Base-by-base conservation (phyloP, 2,888 invertebrate genomes). In the Amaurobius ferox region DNA sequence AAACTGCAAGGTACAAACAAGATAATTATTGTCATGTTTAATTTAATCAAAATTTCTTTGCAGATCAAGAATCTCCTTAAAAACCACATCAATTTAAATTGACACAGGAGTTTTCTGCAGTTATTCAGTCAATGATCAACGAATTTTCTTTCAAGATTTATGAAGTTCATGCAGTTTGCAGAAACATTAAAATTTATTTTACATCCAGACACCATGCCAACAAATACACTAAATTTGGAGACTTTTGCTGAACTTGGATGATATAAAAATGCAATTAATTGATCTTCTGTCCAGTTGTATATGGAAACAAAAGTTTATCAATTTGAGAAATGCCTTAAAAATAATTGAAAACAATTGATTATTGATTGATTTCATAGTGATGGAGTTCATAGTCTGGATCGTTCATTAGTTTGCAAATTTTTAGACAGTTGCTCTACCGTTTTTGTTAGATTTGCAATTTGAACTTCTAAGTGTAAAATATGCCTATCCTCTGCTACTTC, bases 181-280 rank as follows among this genome's bases (percentile, higher is more conserved):
- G 61, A 61, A 61, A 61, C 61, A 19, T 61, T 19, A 61, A 61
- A 61, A 61, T 61, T 61, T 19, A 61, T 61, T 61, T 61, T 61
- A 61, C 61, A 61, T 19, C 61, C 19, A 19, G 61, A 61, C 61
- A 61, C 61, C 9, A 61, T 19, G 19, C 19, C 23, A 61, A 19
- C 61, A 61, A 19, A 19, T 19, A n/a, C 7, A 61, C 23, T 61
- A 7, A 61, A 61, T 61, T 61, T 61, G 23, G 23, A 61, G 23
- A 61, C 19, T 61, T n/a, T n/a, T n/a, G n/a, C n/a, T n/a, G n/a
- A n/a, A n/a, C 19, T 61, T 61, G 61, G 19, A 61, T 13, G 61
- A 68, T 74, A 71, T n/a, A 74, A 23, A 70, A 72, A 39, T 28
- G 11, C 61, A 74, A 28, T 71, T 71, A 74, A 39, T 39, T 13